Percentiles rank a stretch among this genome's conserved stretches.
These are phyloP conservation scores for Callyntrura guangdongensis DNA, from an alignment of 2,888 invertebrate species.

Conservation along the genomic window DNA sequence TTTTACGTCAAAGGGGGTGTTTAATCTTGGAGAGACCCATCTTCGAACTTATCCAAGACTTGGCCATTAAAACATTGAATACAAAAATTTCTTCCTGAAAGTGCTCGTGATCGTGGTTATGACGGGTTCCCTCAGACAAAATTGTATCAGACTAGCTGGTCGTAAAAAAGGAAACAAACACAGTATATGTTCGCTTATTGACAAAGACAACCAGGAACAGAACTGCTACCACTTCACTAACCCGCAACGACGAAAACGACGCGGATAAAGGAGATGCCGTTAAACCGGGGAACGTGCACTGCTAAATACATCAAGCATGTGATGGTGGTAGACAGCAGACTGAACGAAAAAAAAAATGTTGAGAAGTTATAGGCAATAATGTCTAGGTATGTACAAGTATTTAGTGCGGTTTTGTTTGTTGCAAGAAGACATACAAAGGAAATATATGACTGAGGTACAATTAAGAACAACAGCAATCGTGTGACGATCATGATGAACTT, in stretches of 20 bases:
- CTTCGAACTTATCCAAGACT: too few relatives aligned
- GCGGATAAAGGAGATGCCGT: constrained; percentile 16
- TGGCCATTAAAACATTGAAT: too few relatives aligned
- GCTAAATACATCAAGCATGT: constrained; percentile 11
- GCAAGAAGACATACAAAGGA: background rate
- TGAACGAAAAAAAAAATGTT: background rate
- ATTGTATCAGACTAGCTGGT: too few relatives aligned
- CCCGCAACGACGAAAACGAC: background rate
- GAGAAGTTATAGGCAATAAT: background rate
- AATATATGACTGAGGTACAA: background rate
- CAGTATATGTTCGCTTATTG: background rate
- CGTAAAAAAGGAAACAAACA: too few relatives aligned
- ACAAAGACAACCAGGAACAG: background rate
- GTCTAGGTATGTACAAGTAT: constrained; percentile 15
- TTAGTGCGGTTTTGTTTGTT: constrained; percentile 12
- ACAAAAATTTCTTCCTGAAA: too few relatives aligned
- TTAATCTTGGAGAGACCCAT: too few relatives aligned
- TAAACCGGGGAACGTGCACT: constrained; percentile 14
- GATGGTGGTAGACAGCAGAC: too few relatives aligned
- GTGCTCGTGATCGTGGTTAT: too few relatives aligned
- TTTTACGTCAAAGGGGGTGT: too few relatives aligned
- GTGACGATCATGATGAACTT: constrained; percentile 6
- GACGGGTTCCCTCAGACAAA: too few relatives aligned
- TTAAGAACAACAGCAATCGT: background rate
- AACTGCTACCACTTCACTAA: too few relatives aligned